These are phyloP conservation scores for Mustela nigripes DNA, from an alignment of 2,113 vertebrate genomes.

Conservation along the genomic window DNA sequence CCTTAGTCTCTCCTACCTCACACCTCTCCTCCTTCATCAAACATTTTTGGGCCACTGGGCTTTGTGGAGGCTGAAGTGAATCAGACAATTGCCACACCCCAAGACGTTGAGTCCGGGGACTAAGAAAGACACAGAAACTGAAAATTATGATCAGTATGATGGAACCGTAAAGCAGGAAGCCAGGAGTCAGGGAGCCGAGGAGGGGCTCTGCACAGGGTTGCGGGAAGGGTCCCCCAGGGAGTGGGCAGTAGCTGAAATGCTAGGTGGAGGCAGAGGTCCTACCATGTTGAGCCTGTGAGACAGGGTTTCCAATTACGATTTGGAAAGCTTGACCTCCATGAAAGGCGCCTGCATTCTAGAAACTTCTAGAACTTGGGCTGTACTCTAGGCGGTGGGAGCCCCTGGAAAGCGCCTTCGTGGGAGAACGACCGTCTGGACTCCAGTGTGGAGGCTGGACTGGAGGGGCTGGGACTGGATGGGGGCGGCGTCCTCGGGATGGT, in stretches of 20 bases:
- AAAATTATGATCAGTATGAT: background rate
- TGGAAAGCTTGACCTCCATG: background rate
- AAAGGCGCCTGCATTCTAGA: background rate
- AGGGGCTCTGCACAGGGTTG: background rate
- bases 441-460: background rate
- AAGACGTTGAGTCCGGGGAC: background rate
- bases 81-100: background rate
- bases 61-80: background rate
- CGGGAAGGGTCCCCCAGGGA: background rate
- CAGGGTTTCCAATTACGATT: background rate
- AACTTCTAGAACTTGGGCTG: background rate
- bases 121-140: background rate
- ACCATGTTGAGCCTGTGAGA: background rate
- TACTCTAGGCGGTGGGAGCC: background rate
- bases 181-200: background rate
- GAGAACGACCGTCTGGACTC: background rate
- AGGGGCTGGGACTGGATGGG: background rate
- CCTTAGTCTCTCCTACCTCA: background rate
- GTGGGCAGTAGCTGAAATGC: background rate
- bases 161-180: background rate
- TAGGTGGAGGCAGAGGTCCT: background rate
- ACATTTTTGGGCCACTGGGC: background rate
- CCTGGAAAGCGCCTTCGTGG: no score
- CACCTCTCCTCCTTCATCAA: background rate
- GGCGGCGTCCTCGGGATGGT: no score